Base-by-base conservation (phyloP, 2,113 vertebrate genomes). In the Willisornis vidua region DNA sequence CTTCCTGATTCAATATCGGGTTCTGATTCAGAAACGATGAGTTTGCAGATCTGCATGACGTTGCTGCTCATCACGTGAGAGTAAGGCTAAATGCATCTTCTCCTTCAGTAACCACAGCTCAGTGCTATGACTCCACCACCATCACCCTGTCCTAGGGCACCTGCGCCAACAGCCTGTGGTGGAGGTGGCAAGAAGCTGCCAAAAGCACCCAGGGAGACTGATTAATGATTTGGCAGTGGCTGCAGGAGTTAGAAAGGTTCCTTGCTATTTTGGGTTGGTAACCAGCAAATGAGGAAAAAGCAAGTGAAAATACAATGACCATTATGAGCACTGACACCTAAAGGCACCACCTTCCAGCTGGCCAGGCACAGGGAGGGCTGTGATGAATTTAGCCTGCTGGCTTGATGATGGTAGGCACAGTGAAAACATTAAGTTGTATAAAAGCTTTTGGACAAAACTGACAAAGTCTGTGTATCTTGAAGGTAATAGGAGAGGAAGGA, bases 361-460 rank as follows among this genome's bases (percentile, higher is more conserved):
- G 57, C 80, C 66, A 10, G 61, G 87, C 76, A 67, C 66, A 19
- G 81, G 81, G 77, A 70, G 59, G 76, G 39, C 82, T 31, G 57
- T 89, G 91, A 95, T 89, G 54, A 93, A 90, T 65, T 65, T 89
- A 66, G 35, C 57, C 62, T 70, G 48, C 66, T 89, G 61, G 51
- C 51, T 85, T 9, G 16, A 45, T 62, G 66, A 76, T 55, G 26
- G 65, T 83, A 63, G 57, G 55, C 48, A 75, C 3, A 2, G 66
- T 58, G 78, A 94, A 94, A 95, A 85, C 37, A 43, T 25, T 63
- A 74, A 66, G 66, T 85, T 57, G 65, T 63, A 52, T 24, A 28
- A 91, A 81, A 87, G 68, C 37, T 77, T 84, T 68, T 35, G 48
- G 49, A 41, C 24, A 58, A 70, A 62, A 33, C 7, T 29, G 51